Conservation (phyloP, 2,888 invertebrate genomes). For the Cephonodes hylas region DNA sequence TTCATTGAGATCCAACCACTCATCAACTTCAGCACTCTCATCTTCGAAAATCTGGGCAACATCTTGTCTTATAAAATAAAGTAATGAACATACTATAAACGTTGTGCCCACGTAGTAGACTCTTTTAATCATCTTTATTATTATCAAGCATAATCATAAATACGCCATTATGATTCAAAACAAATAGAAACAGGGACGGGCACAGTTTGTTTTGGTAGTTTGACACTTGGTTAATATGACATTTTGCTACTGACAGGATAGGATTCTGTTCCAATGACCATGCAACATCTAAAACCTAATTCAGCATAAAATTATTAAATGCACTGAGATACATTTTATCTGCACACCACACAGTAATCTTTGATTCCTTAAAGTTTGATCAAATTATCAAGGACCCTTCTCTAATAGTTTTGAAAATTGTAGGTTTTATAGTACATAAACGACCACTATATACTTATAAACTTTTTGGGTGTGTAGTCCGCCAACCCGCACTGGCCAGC, state of each 20-base stretch:
- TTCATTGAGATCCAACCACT: slow-evolving; percentile 88
- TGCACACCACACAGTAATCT: too few species aligned
- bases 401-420: too few species aligned
- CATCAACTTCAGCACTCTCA: slow-evolving; percentile 83
- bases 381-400: too few species aligned
- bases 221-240: not conserved
- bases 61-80: slow-evolving; percentile 60
- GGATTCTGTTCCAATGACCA: not conserved
- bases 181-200: slow-evolving; percentile 31
- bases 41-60: slow-evolving; percentile 73
- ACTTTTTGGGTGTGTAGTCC: too few species aligned
- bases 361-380: too few species aligned
- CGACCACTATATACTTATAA: too few species aligned
- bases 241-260: not conserved
- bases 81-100: slow-evolving; percentile 57
- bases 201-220: slow-evolving; percentile 29
- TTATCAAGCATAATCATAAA: slow-evolving; percentile 53
- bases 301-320: not conserved
- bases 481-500: too few species aligned
- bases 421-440: too few species aligned
- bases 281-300: not conserved
- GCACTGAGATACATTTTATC: not conserved
- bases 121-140: slow-evolving; percentile 58
- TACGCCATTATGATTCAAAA: slow-evolving; percentile 27
- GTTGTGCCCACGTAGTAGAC: slow-evolving; percentile 57